phyloP scores from a whole-genome alignment of 2,113 vertebrate species.

The Syngnathoides biaculeatus region DNA sequence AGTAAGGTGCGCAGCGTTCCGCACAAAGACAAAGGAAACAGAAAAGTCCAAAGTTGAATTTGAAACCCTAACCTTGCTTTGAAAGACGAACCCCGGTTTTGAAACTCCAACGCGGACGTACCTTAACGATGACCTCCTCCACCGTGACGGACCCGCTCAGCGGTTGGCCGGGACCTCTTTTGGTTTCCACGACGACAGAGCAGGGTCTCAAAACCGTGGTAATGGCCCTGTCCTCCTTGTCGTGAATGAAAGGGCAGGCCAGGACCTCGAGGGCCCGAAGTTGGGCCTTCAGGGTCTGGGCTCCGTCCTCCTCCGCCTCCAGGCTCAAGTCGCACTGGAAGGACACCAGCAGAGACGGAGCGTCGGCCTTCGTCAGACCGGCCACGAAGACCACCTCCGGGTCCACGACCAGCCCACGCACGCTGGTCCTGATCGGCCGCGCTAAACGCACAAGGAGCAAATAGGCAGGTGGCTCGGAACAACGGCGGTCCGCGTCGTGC shows the following conservation, averaged over 20 bases:
- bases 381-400: constrained; percentile 96
- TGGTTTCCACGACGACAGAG: constrained; percentile 82
- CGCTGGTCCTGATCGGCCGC: constrained; percentile 29
- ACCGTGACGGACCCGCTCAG: constrained; percentile 77
- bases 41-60: too few species aligned
- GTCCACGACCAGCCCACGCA: constrained; percentile 82
- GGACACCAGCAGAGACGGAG: constrained; percentile 84
- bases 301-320: constrained; percentile 44
- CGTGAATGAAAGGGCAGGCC: constrained; percentile 86
- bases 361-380: constrained; percentile 81
- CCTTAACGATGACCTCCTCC: constrained; percentile 87
- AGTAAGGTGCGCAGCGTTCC: too few species aligned
- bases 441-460: constrained; percentile 18
- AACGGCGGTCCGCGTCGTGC: too few species aligned
- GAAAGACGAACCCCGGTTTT: too few species aligned
- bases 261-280: constrained; percentile 84
- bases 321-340: constrained; percentile 86
- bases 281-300: constrained; percentile 77
- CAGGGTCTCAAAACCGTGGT: constrained; percentile 89
- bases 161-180: constrained; percentile 64
- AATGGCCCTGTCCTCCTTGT: constrained; percentile 70
- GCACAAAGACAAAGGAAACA: too few species aligned
- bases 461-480: neutral
- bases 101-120: constrained; percentile 26
- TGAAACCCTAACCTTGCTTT: too few species aligned